Conservation (phyloP, 2,888 invertebrate genomes). For the Priapulus caudatus region DNA sequence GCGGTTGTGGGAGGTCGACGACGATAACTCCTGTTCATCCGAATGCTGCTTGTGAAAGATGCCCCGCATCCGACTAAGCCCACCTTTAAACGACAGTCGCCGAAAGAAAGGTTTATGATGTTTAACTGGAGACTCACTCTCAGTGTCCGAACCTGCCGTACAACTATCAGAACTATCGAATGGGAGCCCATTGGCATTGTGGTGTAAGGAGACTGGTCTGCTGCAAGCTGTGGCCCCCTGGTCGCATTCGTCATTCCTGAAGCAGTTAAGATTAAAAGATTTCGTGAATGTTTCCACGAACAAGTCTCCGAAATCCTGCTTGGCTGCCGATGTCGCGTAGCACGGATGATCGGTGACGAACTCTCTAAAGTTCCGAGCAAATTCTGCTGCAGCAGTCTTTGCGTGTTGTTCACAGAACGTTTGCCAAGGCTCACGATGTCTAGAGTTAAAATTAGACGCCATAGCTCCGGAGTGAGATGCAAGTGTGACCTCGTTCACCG, state of each 20-base stretch:
- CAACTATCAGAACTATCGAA: constrained; percentile 5
- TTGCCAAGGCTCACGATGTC: too few relatives aligned
- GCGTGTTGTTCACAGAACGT: constrained; percentile 54
- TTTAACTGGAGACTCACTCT: background rate
- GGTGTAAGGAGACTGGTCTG: background rate
- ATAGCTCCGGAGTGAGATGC: too few relatives aligned
- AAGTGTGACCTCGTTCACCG: too few relatives aligned
- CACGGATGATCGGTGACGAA: constrained; percentile 55
- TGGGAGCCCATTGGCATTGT: background rate
- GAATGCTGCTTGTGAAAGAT: constrained; percentile 81
- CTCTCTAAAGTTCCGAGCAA: constrained; percentile 70
- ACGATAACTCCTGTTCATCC: constrained; percentile 60
- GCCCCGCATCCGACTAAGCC: constrained; percentile 51
- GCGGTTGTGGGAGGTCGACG: too few relatives aligned
- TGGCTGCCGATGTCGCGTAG: constrained; percentile 23
- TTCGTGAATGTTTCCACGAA: constrained; percentile 73
- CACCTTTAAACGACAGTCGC: constrained; percentile 71
- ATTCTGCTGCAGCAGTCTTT: constrained; percentile 68
- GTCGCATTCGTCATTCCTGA: background rate
- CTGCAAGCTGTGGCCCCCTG: too few relatives aligned
- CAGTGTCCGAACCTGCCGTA: background rate
- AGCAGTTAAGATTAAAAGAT: constrained; percentile 45
- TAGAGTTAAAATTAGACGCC: too few relatives aligned
- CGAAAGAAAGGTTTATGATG: constrained; percentile 57
- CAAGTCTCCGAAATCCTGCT: constrained; percentile 66